phyloP scores from a whole-genome alignment of 2,888 invertebrate species.

The Metallyticus violacea region DNA sequence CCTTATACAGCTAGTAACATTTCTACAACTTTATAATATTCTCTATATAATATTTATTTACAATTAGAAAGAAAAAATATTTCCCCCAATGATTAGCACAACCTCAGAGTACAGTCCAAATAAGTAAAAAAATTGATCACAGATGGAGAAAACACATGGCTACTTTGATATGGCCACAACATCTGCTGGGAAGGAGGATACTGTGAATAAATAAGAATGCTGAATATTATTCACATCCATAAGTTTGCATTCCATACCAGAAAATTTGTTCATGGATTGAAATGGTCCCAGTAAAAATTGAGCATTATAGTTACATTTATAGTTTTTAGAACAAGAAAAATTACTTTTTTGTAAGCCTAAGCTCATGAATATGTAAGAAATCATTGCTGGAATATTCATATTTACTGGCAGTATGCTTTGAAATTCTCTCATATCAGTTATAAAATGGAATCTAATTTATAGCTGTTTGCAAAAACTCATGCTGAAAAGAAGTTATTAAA shows the following conservation, averaged over 20 bases:
- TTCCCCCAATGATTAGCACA: conserved; percentile 6
- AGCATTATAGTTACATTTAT: not conserved
- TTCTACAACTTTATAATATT: not conserved
- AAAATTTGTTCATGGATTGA: not conserved
- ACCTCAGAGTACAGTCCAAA: conserved; percentile 13
- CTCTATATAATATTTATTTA: not conserved
- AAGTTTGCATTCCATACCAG: not conserved
- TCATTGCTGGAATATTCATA: no score
- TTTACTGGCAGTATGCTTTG: no score
- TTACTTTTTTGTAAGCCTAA: not conserved
- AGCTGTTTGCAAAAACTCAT: no score
- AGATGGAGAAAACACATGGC: conserved; percentile 12
- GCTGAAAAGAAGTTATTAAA: no score
- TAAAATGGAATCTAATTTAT: no score
- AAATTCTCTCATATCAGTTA: no score
- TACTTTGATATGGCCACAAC: not conserved
- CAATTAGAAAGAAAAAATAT: not conserved
- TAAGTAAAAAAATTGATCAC: conserved; percentile 18
- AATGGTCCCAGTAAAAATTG: not conserved
- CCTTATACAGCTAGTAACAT: not conserved
- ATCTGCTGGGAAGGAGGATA: not conserved
- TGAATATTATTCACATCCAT: not conserved
- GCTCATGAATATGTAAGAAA: not conserved
- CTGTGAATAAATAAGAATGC: not conserved
- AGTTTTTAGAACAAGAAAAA: not conserved